These are phyloP conservation scores for Ceyx erithaca DNA, from an alignment of 2,797 vertebrate species.

Conservation along the genomic window DNA sequence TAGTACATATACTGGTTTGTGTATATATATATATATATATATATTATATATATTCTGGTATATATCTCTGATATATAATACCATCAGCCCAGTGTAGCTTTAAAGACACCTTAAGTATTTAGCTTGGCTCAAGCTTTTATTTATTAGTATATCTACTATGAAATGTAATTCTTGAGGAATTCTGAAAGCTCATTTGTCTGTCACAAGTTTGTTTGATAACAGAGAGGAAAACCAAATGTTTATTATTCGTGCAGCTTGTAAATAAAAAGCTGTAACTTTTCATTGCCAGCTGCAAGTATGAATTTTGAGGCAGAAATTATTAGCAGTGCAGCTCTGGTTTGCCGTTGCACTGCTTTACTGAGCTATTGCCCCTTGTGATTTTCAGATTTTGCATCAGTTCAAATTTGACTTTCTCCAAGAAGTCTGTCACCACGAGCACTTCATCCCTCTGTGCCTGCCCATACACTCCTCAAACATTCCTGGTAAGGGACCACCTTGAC, in stretches of 20 bases:
- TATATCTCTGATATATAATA: too few species aligned
- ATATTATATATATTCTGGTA: too few species aligned
- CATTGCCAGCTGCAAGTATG: fast-evolving
- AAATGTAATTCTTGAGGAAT: neutral
- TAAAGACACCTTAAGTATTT: neutral
- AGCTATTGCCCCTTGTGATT: neutral
- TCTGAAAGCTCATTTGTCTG: neutral
- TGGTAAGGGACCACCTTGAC: slow-evolving; percentile 77
- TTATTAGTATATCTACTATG: neutral
- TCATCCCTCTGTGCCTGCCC: slow-evolving; percentile 94
- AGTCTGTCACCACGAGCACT: slow-evolving; percentile 97
- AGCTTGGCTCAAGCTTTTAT: neutral
- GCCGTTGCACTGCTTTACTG: neutral
- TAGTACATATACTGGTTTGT: too few species aligned
- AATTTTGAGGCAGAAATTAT: neutral
- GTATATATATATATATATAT: too few species aligned
- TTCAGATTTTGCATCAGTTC: slow-evolving; percentile 89
- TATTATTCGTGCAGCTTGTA: neutral
- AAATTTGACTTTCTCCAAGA: slow-evolving; percentile 98
- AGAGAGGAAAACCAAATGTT: neutral
- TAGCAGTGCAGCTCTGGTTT: neutral
- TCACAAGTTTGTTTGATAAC: neutral
- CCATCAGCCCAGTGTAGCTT: neutral
- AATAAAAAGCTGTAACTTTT: neutral
- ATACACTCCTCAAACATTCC: slow-evolving; percentile 90